Conservation (phyloP, 2,113 vertebrate genomes). For the Eleginops maclovinus region DNA sequence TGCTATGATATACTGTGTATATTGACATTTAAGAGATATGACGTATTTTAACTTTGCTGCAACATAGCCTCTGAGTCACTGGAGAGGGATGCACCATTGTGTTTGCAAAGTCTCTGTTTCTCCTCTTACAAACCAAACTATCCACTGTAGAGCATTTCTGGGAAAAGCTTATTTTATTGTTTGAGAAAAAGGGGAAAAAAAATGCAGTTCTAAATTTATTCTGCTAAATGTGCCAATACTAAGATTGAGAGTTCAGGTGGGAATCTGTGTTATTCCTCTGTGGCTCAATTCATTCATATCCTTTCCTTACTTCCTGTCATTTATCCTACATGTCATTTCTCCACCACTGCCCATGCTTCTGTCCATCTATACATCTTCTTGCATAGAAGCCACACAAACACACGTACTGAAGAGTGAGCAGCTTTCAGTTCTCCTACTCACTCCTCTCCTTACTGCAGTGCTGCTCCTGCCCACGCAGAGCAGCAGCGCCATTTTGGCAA, state of each 20-base stretch:
- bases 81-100: too few species aligned
- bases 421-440: constrained; percentile 52
- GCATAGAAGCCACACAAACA: constrained; percentile 26
- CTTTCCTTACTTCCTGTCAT: not conserved
- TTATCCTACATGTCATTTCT: constrained; percentile 2
- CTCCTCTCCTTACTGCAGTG: constrained; percentile 65
- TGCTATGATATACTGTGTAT: too few species aligned
- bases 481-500: constrained; percentile 76
- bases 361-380: not conserved
- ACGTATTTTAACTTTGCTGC: too few species aligned
- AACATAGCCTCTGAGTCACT: too few species aligned
- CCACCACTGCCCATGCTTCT: not conserved
- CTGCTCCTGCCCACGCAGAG: constrained; percentile 76
- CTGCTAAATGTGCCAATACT: not conserved
- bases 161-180: not conserved
- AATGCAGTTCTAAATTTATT: not conserved
- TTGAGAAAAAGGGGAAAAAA: not conserved
- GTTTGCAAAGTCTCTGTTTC: too few species aligned
- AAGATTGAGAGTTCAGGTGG: constrained; percentile 3
- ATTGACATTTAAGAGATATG: too few species aligned
- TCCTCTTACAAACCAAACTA: too few species aligned
- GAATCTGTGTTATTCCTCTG: not conserved
- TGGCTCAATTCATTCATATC: constrained; percentile 13
- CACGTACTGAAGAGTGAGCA: constrained; percentile 33
- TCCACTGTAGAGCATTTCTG: not conserved